Percentiles rank a stretch among this genome's conserved stretches.
Evolutionary conservation across 2,888 invertebrate genomes (phyloP).

Genomic region (Uropetala carovei): DNA sequence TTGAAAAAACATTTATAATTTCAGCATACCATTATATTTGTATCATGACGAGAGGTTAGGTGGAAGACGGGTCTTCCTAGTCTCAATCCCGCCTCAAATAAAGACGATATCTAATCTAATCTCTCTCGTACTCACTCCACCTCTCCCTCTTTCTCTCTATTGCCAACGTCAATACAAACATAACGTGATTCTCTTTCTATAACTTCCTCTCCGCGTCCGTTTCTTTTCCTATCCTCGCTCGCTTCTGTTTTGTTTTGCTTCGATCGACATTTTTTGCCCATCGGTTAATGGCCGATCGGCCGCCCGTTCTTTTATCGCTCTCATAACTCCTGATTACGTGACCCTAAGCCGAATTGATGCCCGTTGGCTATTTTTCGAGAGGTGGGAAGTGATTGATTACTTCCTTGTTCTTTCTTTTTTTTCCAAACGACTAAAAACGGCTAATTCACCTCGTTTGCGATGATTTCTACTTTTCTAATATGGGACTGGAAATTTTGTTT

Average conservation of each 20-base stretch:
- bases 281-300: neutral
- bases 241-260: neutral
- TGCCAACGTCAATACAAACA: neutral
- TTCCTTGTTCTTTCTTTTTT: neutral
- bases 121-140: neutral
- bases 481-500: too few relatives aligned
- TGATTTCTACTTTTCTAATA: too few relatives aligned
- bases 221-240: neutral
- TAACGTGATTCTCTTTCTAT: too few relatives aligned
- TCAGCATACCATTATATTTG: too few relatives aligned
- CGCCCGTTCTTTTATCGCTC: neutral
- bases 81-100: too few relatives aligned
- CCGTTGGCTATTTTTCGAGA: neutral
- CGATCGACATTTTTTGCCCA: neutral
- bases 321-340: constrained; percentile 8
- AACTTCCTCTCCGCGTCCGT: neutral
- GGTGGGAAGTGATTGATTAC: neutral
- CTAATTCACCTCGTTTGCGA: too few relatives aligned
- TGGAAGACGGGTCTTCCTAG: too few relatives aligned
- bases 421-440: neutral
- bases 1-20: too few relatives aligned
- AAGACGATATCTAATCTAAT: too few relatives aligned
- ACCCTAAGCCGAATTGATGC: neutral
- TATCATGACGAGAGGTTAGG: too few relatives aligned
- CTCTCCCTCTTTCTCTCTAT: neutral